A percentile compares a stretch with the other conserved stretches of the same genome.
phyloP scores from a whole-genome alignment of 2,888 invertebrate genomes.

The Mythimna pallens region DNA sequence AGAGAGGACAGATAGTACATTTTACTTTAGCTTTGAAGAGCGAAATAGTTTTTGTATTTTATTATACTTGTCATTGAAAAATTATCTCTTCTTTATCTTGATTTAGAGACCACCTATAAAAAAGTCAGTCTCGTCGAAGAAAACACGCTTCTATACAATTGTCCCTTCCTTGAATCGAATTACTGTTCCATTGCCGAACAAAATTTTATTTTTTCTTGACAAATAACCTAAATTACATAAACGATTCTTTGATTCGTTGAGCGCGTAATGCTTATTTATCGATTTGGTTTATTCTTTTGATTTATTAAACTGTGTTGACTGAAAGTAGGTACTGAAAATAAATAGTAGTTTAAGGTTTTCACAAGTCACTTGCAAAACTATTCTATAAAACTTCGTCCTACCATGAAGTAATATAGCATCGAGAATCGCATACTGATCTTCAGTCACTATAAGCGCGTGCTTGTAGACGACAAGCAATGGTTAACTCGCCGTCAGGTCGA shows the following conservation, averaged over 20 bases:
- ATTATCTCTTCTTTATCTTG: not conserved
- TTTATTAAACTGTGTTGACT: constrained; percentile 4
- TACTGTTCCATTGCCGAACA: constrained; percentile 35
- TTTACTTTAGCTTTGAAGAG: too few relatives aligned
- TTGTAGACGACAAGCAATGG: too few relatives aligned
- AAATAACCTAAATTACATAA: constrained; percentile 52
- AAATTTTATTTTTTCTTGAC: constrained; percentile 46
- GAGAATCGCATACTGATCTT: too few relatives aligned
- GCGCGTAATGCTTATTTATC: constrained; percentile 30
- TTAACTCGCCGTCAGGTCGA: too few relatives aligned
- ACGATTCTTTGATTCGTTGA: constrained; percentile 52
- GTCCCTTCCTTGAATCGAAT: constrained; percentile 48
- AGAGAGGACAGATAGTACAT: too few relatives aligned
- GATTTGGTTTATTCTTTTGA: constrained; percentile 29
- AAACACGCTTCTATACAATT: constrained; percentile 25
- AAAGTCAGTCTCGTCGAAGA: not conserved
- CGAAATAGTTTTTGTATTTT: too few relatives aligned
- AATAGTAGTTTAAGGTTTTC: not conserved
- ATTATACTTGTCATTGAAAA: too few relatives aligned
- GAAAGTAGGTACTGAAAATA: not conserved
- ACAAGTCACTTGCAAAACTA: not conserved
- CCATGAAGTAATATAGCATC: not conserved
- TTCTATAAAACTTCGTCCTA: not conserved
- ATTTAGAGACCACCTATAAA: not conserved
- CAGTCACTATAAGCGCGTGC: too few relatives aligned